Conservation (phyloP, 2,888 invertebrate species). For the Ischnura elegans region DNA sequence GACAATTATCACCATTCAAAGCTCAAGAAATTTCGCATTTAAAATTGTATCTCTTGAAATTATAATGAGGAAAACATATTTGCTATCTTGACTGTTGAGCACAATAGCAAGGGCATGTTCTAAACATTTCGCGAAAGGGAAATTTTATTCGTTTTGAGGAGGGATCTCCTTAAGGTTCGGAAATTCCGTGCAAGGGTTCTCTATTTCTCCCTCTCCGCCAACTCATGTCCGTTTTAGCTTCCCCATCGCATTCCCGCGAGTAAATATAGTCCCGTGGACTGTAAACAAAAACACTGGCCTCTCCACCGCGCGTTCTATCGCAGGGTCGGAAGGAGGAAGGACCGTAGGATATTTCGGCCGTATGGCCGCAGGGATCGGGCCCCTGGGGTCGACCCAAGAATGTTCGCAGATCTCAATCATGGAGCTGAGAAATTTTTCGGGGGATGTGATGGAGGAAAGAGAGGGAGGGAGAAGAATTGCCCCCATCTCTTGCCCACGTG, state of each 20-base stretch:
- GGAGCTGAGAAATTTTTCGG: not conserved
- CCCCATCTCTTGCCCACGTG: not conserved
- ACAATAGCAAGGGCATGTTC: too few species aligned
- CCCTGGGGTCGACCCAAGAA: not conserved
- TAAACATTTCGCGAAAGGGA: too few species aligned
- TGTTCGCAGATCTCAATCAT: not conserved
- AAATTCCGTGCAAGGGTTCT: too few species aligned
- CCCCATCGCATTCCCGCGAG: slow-evolving; percentile 6
- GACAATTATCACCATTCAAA: too few species aligned
- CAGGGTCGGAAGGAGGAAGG: not conserved
- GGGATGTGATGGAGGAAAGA: not conserved
- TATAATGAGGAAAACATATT: too few species aligned
- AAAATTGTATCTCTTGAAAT: too few species aligned
- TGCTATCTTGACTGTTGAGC: too few species aligned
- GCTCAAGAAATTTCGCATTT: too few species aligned
- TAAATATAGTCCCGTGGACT: not conserved
- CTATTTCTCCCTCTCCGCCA: not conserved
- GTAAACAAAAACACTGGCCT: not conserved
- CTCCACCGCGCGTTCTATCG: not conserved
- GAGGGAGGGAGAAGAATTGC: not conserved
- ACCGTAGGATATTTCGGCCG: not conserved
- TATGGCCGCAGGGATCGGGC: not conserved
- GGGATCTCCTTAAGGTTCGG: too few species aligned
- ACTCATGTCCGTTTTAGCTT: not conserved
- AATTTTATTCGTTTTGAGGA: too few species aligned